Evolutionary conservation across 2,797 vertebrate species (phyloP).

Genomic region (Forpus xanthops): DNA sequence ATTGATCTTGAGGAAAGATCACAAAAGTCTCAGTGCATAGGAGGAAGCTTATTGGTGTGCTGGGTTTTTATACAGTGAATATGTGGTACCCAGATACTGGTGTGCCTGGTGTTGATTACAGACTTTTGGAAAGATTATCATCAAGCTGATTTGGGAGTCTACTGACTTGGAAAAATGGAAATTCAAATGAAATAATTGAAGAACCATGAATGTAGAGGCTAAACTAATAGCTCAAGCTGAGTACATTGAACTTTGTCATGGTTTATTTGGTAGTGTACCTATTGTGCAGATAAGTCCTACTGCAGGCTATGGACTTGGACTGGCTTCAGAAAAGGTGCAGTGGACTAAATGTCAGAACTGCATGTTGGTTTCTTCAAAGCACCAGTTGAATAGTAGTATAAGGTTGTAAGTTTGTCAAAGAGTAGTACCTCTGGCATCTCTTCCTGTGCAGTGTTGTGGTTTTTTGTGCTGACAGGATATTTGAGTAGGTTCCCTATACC

Average conservation of each 20-base stretch:
- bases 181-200: background rate
- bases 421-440: rapidly evolving
- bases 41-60: background rate
- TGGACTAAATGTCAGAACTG: background rate
- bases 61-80: background rate
- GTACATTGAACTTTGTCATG: background rate
- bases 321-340: background rate
- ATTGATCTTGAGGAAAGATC: background rate
- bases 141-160: background rate
- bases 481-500: background rate
- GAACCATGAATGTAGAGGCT: background rate
- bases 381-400: background rate
- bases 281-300: background rate
- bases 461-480: background rate
- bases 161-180: background rate
- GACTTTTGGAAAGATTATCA: background rate
- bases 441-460: background rate
- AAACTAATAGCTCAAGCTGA: background rate
- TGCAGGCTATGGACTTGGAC: background rate
- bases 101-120: background rate
- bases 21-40: background rate
- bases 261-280: background rate
- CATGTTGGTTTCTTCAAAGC: background rate
- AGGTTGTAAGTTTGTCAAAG: background rate
- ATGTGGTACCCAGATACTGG: background rate